Conservation (phyloP, 2,888 invertebrate species). For the Microchrysa polita region DNA sequence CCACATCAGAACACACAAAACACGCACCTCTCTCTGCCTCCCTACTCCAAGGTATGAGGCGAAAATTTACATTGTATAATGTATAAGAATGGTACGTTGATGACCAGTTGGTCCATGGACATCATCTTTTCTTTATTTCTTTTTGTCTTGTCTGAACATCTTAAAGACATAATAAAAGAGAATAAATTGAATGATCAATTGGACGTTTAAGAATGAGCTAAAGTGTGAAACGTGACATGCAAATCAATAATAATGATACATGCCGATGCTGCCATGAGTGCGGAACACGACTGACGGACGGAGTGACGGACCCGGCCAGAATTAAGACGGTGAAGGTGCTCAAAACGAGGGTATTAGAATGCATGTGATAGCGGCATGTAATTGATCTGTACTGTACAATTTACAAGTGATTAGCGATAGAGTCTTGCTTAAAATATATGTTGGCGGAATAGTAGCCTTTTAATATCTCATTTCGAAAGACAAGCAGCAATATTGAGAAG, state of each 20-base stretch:
- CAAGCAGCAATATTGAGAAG: no score
- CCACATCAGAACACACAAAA: no score
- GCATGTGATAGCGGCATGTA: slow-evolving; percentile 20
- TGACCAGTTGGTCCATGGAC: background rate
- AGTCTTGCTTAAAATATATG: no score
- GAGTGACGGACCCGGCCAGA: no score
- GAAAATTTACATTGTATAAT: background rate
- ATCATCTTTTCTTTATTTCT: background rate
- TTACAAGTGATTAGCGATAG: no score
- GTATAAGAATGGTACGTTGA: background rate
- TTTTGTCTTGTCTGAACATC: slow-evolving; percentile 15
- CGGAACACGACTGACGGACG: background rate
- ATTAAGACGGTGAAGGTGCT: background rate
- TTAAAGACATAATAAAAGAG: slow-evolving; percentile 40
- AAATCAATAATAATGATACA: slow-evolving; percentile 36
- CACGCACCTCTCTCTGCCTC: no score
- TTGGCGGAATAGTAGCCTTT: no score
- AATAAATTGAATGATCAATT: slow-evolving; percentile 42
- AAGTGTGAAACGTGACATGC: slow-evolving; percentile 44
- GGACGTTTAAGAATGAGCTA: slow-evolving; percentile 40
- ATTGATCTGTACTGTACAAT: slow-evolving; percentile 35
- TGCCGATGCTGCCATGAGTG: background rate
- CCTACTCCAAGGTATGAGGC: slow-evolving; percentile 10
- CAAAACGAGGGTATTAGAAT: background rate
- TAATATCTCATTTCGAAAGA: no score